Conservation (phyloP, 1,140 invertebrate genomes). For the Neotoxoptera formosana region DNA sequence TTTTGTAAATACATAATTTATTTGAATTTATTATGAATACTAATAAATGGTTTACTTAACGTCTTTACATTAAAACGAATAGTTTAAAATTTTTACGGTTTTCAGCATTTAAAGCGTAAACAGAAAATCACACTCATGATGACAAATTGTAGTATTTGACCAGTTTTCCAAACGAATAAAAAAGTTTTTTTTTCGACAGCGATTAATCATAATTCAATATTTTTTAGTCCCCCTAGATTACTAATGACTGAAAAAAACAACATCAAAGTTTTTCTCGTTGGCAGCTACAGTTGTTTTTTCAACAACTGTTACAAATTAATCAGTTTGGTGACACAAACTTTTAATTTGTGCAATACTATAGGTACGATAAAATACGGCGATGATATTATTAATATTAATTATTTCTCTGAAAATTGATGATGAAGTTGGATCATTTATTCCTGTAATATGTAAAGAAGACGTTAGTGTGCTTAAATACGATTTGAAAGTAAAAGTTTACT, state of each 20-base stretch:
- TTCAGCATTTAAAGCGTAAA: background rate
- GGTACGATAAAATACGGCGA: background rate
- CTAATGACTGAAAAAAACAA: background rate
- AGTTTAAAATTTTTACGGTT: background rate
- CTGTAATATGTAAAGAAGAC: background rate
- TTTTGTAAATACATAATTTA: background rate
- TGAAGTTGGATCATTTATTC: background rate
- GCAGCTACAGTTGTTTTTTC: background rate
- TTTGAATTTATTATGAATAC: background rate
- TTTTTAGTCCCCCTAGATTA: background rate
- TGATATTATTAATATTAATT: background rate
- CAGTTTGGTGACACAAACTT: background rate
- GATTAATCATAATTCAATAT: conserved; percentile 38
- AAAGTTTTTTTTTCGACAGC: background rate
- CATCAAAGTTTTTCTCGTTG: background rate
- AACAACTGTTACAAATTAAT: conserved; percentile 14
- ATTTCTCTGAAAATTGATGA: background rate
- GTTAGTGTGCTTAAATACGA: background rate
- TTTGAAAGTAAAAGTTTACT: background rate
- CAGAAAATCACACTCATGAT: background rate
- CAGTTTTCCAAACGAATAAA: background rate
- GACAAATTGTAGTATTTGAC: conserved; percentile 6
- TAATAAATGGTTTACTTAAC: background rate
- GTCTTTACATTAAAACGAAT: background rate
- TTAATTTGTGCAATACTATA: background rate